Base-by-base conservation (phyloP, 1,140 invertebrate species). In the Hylaeus anthracinus region DNA sequence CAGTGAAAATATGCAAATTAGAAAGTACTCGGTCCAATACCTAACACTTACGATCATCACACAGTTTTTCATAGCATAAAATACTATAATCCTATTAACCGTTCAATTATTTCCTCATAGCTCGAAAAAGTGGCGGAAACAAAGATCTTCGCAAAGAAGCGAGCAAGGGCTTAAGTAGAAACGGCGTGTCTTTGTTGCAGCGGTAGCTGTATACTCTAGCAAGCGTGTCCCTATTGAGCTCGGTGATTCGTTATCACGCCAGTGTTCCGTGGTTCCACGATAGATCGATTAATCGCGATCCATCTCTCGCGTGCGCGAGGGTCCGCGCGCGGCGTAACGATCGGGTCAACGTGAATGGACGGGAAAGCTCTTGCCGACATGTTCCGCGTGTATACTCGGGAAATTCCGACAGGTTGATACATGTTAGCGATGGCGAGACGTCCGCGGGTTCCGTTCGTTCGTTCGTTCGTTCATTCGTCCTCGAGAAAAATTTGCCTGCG, bases 241-340 rank as follows among this genome's bases (percentile, higher is more conserved):
- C 77, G 82, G 82, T 79, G 82, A 88, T 88, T 88, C 85, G 87
- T 88, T 88, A 86, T 85, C 85, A 55, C 60, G 72, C 67, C 80
- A 67, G 82, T 60, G 80, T 83, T 66, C 77, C 66, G 76, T 77
- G 70, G 74, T 76, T 79, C 73, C 80, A 67, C 78, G 78, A 88
- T 82, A 83, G 86, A 88, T 88, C 86, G 86, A 88, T 89, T 89
- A 89, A 88, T 85, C 81, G 87, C 83, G 81, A 89, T 88, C 81
- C 83, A 89, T 89, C 83, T 85, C 81, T 63, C 70, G 67, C 71
- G 51, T 10, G 37, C 45, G 65, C 45, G 64, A 43, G 43, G 15
- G 8, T 26, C 43, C 41, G 64, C 61, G 66, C 60, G 81, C 55
- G 26, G 26, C 43, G 26, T 81, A 77, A 81, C 79, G 45, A 71